These are phyloP conservation scores for Hyposmocoma kahamanoa DNA, from an alignment of 1,140 invertebrate species.

Conservation along the genomic window DNA sequence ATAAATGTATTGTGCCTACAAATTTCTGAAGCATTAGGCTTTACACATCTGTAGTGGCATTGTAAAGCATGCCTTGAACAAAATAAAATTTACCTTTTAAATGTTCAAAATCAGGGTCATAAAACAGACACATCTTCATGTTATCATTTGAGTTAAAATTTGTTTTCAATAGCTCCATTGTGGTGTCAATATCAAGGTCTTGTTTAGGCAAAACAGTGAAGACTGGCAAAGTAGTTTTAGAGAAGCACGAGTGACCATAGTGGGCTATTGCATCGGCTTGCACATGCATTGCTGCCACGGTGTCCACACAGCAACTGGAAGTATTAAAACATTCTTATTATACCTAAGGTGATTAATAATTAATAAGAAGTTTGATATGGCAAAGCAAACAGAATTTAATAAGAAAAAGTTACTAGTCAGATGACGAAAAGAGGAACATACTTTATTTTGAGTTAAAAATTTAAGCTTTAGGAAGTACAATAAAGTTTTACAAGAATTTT, in stretches of 20 bases:
- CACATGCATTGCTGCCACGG: constrained; percentile 91
- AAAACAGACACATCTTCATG: constrained; percentile 78
- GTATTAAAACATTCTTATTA: not conserved
- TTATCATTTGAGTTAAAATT: constrained; percentile 39
- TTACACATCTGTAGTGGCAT: too few species aligned
- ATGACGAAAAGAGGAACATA: too few species aligned
- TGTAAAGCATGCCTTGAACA: too few species aligned
- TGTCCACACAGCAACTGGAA: constrained; percentile 93
- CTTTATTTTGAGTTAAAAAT: too few species aligned
- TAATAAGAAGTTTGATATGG: not conserved
- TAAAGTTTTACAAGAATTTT: too few species aligned
- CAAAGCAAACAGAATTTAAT: not conserved
- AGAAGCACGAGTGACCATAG: constrained; percentile 92
- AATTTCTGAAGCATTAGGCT: too few species aligned
- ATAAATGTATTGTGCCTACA: too few species aligned
- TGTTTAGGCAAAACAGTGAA: constrained; percentile 81
- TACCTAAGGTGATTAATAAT: not conserved
- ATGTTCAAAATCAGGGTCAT: constrained; percentile 83
- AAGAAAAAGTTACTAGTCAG: not conserved
- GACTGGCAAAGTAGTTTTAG: constrained; percentile 81
- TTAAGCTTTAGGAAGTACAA: too few species aligned
- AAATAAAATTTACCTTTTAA: constrained; percentile 74
- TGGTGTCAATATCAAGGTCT: constrained; percentile 65
- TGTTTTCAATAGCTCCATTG: constrained; percentile 35
- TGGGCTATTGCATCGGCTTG: constrained; percentile 90